Conservation (phyloP, 2,888 invertebrate genomes). For the Napeogenes inachia region DNA sequence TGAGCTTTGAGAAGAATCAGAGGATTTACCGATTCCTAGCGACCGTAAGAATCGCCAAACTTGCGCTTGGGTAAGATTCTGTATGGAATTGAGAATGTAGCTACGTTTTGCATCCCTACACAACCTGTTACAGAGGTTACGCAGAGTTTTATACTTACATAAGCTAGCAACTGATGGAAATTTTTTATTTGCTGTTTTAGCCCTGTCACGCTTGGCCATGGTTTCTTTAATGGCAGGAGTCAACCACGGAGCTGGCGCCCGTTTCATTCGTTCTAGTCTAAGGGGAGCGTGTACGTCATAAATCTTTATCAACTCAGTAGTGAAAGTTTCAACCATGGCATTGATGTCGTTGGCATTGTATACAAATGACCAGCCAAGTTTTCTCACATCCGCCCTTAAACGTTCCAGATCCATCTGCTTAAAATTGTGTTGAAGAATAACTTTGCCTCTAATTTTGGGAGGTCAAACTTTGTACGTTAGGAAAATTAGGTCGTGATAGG, state of each 20-base stretch:
- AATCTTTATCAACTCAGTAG: too few species aligned
- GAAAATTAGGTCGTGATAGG: too few species aligned
- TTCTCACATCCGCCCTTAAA: too few species aligned
- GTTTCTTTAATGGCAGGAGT: slow-evolving; percentile 9
- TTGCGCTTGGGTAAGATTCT: too few species aligned
- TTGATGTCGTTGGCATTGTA: slow-evolving; percentile 5
- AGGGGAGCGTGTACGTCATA: slow-evolving; percentile 5
- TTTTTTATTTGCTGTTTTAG: slow-evolving; percentile 11
- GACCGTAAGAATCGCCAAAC: too few species aligned
- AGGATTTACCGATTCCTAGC: too few species aligned
- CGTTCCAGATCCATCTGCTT: too few species aligned
- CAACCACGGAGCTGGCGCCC: slow-evolving; percentile 19
- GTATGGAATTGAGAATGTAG: not conserved
- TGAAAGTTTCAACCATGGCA: not conserved
- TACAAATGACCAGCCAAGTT: slow-evolving; percentile 14
- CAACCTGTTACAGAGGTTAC: slow-evolving; percentile 16
- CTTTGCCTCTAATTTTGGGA: too few species aligned
- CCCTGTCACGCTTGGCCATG: slow-evolving; percentile 10
- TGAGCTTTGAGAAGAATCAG: too few species aligned
- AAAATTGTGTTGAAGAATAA: too few species aligned
- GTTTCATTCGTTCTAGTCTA: slow-evolving; percentile 13
- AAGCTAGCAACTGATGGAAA: too few species aligned
- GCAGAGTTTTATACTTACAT: slow-evolving; percentile 7
- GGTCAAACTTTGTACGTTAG: too few species aligned
- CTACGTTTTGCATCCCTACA: slow-evolving; percentile 18